Conservation (phyloP, 1,140 invertebrate species). For the Saccostrea echinata region DNA sequence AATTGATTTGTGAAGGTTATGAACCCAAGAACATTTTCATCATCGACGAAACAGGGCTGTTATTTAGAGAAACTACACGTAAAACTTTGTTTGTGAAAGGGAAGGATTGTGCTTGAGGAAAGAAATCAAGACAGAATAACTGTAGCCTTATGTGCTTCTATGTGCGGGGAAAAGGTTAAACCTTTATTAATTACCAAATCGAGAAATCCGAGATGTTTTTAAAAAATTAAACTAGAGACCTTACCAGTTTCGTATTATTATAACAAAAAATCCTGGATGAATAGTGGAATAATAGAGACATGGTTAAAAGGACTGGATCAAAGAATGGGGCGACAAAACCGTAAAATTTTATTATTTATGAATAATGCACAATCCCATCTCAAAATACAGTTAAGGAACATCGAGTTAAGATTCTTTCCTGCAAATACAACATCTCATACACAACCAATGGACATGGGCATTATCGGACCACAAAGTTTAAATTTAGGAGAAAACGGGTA, state of each 20-base stretch:
- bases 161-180: slow-evolving; percentile 56
- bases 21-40: slow-evolving; percentile 60
- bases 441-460: slow-evolving; percentile 47
- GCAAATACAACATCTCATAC: slow-evolving; percentile 38
- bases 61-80: slow-evolving; percentile 46
- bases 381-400: no score
- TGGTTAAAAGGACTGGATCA: slow-evolving; percentile 40
- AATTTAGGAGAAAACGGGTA: no score
- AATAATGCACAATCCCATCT: slow-evolving; percentile 46
- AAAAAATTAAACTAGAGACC: slow-evolving; percentile 50
- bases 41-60: slow-evolving; percentile 60
- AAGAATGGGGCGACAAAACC: slow-evolving; percentile 35
- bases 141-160: slow-evolving; percentile 54
- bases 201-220: slow-evolving; percentile 53
- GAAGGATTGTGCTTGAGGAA: slow-evolving; percentile 49
- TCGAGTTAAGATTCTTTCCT: no score
- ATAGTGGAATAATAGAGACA: neutral
- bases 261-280: slow-evolving; percentile 62
- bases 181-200: slow-evolving; percentile 58
- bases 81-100: slow-evolving; percentile 38
- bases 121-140: slow-evolving; percentile 62
- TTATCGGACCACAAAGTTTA: slow-evolving; percentile 47
- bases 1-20: slow-evolving; percentile 50
- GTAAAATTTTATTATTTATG: slow-evolving; percentile 50
- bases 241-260: slow-evolving; percentile 52